Percentiles rank a stretch among this genome's conserved stretches.
phyloP scores from a whole-genome alignment of 2,888 invertebrate genomes.

The Conops quadrifasciatus region DNA sequence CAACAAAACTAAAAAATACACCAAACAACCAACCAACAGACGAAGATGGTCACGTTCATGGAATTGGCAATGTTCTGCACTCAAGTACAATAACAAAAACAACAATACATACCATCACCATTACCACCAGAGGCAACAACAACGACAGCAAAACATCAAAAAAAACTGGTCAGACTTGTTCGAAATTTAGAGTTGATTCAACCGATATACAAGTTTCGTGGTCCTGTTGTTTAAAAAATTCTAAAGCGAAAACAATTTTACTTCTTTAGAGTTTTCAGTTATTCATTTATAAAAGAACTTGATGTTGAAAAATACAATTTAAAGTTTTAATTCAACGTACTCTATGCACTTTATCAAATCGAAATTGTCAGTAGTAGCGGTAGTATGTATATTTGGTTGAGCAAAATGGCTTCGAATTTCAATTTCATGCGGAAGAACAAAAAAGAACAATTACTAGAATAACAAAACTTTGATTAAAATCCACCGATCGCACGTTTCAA shows the following conservation, averaged over 20 bases:
- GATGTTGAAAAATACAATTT: neutral
- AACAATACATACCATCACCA: slow-evolving; percentile 14
- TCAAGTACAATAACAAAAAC: slow-evolving; percentile 27
- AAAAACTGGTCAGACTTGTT: slow-evolving; percentile 61
- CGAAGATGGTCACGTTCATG: slow-evolving; percentile 33
- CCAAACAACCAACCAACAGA: slow-evolving; percentile 16
- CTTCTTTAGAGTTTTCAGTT: neutral
- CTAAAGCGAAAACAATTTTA: neutral
- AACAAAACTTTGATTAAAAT: slow-evolving; percentile 2
- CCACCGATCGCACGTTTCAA: slow-evolving; percentile 16
- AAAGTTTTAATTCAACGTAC: slow-evolving; percentile 14
- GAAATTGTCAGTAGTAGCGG: neutral
- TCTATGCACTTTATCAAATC: neutral
- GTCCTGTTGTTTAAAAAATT: neutral
- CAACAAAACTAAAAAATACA: slow-evolving; percentile 8
- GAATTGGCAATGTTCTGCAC: slow-evolving; percentile 27
- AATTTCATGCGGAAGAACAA: slow-evolving; percentile 22
- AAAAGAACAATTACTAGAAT: slow-evolving; percentile 29
- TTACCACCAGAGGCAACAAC: slow-evolving; percentile 11
- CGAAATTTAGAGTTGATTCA: slow-evolving; percentile 26
- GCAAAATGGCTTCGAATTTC: neutral
- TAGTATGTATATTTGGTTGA: neutral
- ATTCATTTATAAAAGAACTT: slow-evolving; percentile 10
- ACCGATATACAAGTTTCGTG: slow-evolving; percentile 1
- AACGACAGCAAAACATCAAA: slow-evolving; percentile 27